Percentiles rank a stretch among this genome's conserved stretches.
These are phyloP conservation scores for Sycophila sp. DNA, from an alignment of 1,140 invertebrate genomes.

Conservation along the genomic window DNA sequence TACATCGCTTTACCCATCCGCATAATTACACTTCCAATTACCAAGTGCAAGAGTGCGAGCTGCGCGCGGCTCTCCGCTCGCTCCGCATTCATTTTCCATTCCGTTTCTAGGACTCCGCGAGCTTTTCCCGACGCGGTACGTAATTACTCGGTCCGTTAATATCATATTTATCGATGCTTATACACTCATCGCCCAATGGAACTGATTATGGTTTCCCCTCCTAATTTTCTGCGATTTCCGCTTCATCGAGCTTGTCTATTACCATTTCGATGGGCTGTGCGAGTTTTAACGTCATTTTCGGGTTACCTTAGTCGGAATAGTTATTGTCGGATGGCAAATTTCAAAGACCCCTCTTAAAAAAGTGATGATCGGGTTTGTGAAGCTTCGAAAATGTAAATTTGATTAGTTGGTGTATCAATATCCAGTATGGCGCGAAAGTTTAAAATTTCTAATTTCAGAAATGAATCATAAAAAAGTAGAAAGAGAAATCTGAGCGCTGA, in stretches of 20 bases:
- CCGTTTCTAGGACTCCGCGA: background rate
- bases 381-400: no score
- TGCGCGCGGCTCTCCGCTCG: background rate
- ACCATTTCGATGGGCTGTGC: no score
- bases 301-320: no score
- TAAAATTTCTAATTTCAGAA: no score
- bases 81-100: background rate
- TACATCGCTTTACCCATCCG: background rate
- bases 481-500: no score
- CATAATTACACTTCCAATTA: conserved; percentile 5
- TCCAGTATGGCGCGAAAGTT: no score
- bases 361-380: no score
- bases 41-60: background rate
- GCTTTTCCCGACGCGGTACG: background rate
- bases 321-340: no score
- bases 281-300: no score
- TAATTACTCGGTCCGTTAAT: background rate
- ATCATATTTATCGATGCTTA: background rate
- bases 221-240: background rate
- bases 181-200: background rate
- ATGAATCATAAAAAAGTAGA: no score
- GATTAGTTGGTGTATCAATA: no score
- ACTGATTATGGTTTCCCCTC: background rate
- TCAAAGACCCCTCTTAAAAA: no score
- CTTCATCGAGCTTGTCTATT: background rate